Conservation (phyloP, 2,113 vertebrate genomes). For the Agapornis roseicollis region DNA sequence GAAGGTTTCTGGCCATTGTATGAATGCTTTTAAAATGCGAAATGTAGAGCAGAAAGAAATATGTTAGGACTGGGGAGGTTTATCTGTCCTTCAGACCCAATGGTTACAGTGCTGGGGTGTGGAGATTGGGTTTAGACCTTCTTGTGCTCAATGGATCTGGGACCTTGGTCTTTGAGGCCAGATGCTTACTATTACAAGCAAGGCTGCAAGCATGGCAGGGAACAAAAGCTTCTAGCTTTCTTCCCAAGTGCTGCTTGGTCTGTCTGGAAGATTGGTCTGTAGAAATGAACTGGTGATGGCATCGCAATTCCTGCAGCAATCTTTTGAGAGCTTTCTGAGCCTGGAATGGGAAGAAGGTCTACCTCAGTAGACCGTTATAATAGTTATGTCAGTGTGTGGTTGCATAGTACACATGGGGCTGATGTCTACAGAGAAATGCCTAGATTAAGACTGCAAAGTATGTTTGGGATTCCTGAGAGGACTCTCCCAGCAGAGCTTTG, state of each 20-base stretch:
- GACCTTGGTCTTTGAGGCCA: not conserved
- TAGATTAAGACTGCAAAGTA: not conserved
- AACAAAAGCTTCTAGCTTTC: not conserved
- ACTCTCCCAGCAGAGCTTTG: not conserved
- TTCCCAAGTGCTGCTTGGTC: not conserved
- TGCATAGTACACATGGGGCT: not conserved
- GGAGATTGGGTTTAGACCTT: not conserved
- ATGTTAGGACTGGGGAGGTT: not conserved
- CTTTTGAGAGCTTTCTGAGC: not conserved
- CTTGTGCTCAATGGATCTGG: not conserved
- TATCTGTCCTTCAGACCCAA: not conserved
- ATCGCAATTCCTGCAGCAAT: rapidly evolving
- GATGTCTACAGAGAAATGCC: not conserved
- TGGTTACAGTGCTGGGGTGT: not conserved
- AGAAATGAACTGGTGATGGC: not conserved
- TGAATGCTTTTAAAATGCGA: not conserved
- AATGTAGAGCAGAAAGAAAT: not conserved
- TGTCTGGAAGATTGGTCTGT: not conserved
- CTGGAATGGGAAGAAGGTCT: not conserved
- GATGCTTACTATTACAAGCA: not conserved
- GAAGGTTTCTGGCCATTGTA: not conserved
- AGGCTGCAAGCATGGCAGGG: not conserved
- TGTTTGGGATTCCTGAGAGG: not conserved
- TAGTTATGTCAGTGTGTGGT: not conserved
- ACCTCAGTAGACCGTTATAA: not conserved